A percentile compares a stretch with the other conserved stretches of the same genome.
Conservation (phyloP, 2,113 vertebrate genomes). For the Cyanoramphus novaezelandiae region DNA sequence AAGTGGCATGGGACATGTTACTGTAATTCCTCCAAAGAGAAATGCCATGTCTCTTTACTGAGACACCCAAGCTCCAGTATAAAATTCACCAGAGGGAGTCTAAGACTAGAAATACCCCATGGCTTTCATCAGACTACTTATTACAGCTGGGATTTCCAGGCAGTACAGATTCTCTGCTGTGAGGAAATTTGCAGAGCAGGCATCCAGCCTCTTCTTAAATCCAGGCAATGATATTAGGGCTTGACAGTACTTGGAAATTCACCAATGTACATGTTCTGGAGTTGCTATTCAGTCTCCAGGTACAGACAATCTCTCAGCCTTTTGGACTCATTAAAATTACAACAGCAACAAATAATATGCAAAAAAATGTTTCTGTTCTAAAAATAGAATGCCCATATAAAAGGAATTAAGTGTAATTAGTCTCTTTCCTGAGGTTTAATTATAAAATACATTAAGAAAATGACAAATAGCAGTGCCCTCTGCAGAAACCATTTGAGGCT, state of each 20-base stretch:
- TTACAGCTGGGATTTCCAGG: background rate
- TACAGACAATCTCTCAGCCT: background rate
- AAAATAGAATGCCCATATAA: constrained; percentile 15
- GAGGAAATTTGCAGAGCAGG: background rate
- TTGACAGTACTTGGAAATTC: background rate
- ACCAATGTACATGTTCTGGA: background rate
- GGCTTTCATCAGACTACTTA: background rate
- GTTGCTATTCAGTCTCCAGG: background rate
- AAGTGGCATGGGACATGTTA: background rate
- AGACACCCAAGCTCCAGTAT: background rate
- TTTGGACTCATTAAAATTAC: background rate
- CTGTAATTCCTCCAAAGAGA: background rate
- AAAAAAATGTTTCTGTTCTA: background rate
- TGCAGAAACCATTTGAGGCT: constrained; percentile 25
- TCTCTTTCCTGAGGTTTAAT: constrained; percentile 58
- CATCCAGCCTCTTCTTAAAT: background rate
- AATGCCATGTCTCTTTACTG: background rate
- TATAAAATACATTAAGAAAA: constrained; percentile 62
- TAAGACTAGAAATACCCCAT: background rate
- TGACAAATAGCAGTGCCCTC: constrained; percentile 25
- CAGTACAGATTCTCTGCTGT: background rate
- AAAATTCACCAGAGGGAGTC: background rate
- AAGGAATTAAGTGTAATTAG: constrained; percentile 38
- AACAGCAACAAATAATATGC: background rate
- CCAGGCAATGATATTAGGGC: background rate